Conservation (phyloP, 1,140 invertebrate species). For the Papilio dardanus region DNA sequence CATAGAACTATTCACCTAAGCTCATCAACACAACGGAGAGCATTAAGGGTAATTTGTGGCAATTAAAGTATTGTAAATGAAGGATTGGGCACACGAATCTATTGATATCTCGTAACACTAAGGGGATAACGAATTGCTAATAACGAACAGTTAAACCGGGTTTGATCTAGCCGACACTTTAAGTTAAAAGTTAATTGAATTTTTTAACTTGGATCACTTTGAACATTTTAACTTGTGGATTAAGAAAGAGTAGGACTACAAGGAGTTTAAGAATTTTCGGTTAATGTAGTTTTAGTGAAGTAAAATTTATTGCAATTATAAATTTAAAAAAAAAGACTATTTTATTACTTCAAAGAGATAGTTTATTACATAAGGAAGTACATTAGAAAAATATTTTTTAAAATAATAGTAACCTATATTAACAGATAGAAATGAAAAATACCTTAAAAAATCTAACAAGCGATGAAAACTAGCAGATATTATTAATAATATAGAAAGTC, state of each 20-base stretch:
- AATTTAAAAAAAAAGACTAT: too few species aligned
- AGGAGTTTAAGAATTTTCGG: background rate
- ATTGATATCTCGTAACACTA: slow-evolving; percentile 40
- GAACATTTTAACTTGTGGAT: background rate
- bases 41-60: slow-evolving; percentile 61
- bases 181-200: slow-evolving; percentile 45
- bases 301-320: background rate
- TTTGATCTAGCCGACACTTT: slow-evolving; percentile 54
- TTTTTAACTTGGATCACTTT: background rate
- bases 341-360: too few species aligned
- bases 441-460: background rate
- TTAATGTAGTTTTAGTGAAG: background rate
- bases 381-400: too few species aligned
- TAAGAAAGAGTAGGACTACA: background rate
- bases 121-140: slow-evolving; percentile 60
- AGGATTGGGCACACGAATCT: slow-evolving; percentile 40
- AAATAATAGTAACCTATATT: too few species aligned
- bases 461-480: background rate
- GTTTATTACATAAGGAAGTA: too few species aligned
- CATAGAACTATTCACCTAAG: slow-evolving; percentile 36
- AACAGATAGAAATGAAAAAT: too few species aligned
- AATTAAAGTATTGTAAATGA: slow-evolving; percentile 60
- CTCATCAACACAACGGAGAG: slow-evolving; percentile 35
- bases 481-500: background rate
- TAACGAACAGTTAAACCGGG: slow-evolving; percentile 39